Percentiles rank a stretch among this genome's conserved stretches.
These are phyloP conservation scores for Desoria tigrina DNA, from an alignment of 2,888 invertebrate species.

Conservation along the genomic window DNA sequence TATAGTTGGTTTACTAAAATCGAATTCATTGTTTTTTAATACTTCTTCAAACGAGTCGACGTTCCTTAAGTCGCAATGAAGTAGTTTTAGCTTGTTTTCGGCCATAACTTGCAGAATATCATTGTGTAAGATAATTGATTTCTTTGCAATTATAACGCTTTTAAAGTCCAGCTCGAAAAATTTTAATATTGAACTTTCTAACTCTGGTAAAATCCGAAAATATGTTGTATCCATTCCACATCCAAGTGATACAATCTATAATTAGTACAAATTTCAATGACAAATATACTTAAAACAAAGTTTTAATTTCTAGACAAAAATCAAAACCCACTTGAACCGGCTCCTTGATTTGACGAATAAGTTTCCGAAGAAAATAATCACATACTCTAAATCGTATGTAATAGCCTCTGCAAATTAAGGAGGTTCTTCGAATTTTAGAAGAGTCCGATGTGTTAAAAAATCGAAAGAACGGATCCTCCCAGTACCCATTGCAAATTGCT, in stretches of 20 bases:
- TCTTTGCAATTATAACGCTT: conserved; percentile 42
- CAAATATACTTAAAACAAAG: conserved; percentile 1
- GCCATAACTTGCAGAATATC: conserved; percentile 38
- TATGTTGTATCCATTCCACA: conserved; percentile 51
- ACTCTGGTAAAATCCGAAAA: conserved; percentile 46
- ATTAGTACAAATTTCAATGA: conserved; percentile 13
- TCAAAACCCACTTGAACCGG: conserved; percentile 43
- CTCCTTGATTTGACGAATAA: conserved; percentile 29
- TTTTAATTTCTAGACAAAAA: conserved; percentile 11
- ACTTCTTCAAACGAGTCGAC: conserved; percentile 32
- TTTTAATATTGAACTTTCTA: conserved; percentile 33
- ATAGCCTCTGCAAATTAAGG: conserved; percentile 51
- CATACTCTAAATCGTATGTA: conserved; percentile 50
- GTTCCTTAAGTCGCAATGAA: conserved; percentile 45
- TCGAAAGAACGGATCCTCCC: conserved; percentile 51
- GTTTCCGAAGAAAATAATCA: conserved; percentile 46
- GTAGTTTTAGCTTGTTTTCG: conserved; percentile 33
- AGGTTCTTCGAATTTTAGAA: conserved; percentile 43
- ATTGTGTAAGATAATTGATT: conserved; percentile 37
- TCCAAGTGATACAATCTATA: conserved; percentile 47
- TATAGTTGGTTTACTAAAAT: conserved; percentile 44
- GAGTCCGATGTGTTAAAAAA: conserved; percentile 44
- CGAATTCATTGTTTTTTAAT: conserved; percentile 37
- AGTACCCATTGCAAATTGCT: conserved; percentile 46
- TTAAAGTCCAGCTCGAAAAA: conserved; percentile 50